Percentiles rank a stretch among this genome's conserved stretches.
phyloP scores from a whole-genome alignment of 23 tunicate genomes.

The Oikopleura dioica region DNA sequence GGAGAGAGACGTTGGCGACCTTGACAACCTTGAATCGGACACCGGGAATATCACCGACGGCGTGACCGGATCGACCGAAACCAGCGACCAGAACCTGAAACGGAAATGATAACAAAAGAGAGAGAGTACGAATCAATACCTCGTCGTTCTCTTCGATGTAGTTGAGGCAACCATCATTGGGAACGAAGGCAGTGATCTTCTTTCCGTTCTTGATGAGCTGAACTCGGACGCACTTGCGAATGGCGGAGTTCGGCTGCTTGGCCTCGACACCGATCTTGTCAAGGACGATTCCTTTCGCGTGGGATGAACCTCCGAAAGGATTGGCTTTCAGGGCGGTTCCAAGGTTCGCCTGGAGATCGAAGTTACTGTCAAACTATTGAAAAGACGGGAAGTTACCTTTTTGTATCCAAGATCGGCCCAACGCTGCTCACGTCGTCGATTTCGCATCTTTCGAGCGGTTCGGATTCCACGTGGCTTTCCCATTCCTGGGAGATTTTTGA shows the following conservation, averaged over 20 bases:
- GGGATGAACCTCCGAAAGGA: slow-evolving; percentile 99
- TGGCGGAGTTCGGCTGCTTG: slow-evolving; percentile 99
- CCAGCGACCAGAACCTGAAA: slow-evolving; percentile 96
- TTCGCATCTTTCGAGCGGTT: slow-evolving; percentile 86
- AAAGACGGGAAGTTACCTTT: too few species aligned
- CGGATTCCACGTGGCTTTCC: slow-evolving; percentile 98
- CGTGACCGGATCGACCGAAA: slow-evolving; percentile 99
- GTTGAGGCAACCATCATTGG: slow-evolving; percentile 94
- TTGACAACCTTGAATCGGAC: slow-evolving; percentile 98
- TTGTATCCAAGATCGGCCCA: slow-evolving; percentile 95
- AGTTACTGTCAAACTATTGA: too few species aligned
- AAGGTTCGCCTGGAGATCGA: too few species aligned
- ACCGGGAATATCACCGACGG: slow-evolving; percentile 99
- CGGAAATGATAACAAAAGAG: too few species aligned
- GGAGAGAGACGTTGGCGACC: slow-evolving; percentile 89
- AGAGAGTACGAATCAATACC: too few species aligned
- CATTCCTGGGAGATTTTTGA: too few species aligned
- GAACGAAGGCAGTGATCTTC: slow-evolving; percentile 98
- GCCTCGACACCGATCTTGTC: slow-evolving; percentile 99
- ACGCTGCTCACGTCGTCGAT: slow-evolving; percentile 78
- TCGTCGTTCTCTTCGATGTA: slow-evolving; percentile 41
- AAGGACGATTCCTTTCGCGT: slow-evolving; percentile 97
- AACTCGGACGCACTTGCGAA: slow-evolving; percentile 91
- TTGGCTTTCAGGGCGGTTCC: slow-evolving; percentile 97
- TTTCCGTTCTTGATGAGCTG: slow-evolving; percentile 99